Percentiles rank a stretch among this genome's conserved stretches.
Evolutionary conservation across 2,797 vertebrate species (phyloP).

Genomic region (Gymnoscopelus microlampas): DNA sequence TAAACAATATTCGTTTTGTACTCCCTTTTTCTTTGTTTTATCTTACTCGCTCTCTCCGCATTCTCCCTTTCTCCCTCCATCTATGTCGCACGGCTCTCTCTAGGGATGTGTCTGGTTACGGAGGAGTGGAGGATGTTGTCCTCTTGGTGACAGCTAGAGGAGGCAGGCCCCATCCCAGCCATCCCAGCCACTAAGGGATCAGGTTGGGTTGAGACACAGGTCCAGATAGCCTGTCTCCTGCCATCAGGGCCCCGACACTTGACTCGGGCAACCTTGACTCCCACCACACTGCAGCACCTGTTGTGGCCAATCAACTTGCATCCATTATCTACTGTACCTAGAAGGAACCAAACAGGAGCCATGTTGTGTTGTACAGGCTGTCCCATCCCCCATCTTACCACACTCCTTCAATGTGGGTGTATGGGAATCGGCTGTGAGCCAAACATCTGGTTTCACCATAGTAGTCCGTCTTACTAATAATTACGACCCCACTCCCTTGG

Average conservation of each 20-base stretch:
- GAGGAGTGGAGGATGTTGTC: constrained; percentile 30
- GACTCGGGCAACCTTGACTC: constrained; percentile 56
- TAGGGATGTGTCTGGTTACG: constrained; percentile 17
- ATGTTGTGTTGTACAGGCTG: constrained; percentile 5
- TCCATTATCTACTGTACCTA: constrained; percentile 19
- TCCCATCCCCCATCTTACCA: too few species aligned
- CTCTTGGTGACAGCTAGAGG: constrained; percentile 42
- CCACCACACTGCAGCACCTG: constrained; percentile 29
- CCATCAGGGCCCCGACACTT: constrained; percentile 56
- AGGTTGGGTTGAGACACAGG: constrained; percentile 30
- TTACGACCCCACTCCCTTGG: too few species aligned
- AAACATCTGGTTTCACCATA: too few species aligned
- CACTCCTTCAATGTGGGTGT: too few species aligned
- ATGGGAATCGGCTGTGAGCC: too few species aligned
- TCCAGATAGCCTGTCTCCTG: constrained; percentile 60
- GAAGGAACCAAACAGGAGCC: not conserved
- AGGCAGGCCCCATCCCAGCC: constrained; percentile 6
- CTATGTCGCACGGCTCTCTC: constrained; percentile 1
- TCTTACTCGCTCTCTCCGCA: constrained; percentile 1
- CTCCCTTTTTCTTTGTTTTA: not conserved
- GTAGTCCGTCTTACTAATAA: too few species aligned
- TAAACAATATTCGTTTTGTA: too few species aligned
- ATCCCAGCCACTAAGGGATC: constrained; percentile 50
- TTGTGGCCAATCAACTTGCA: constrained; percentile 35
- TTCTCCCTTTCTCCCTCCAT: not conserved